Base-by-base conservation (phyloP, 1,140 invertebrate genomes). In the Drosophila guanche region DNA sequence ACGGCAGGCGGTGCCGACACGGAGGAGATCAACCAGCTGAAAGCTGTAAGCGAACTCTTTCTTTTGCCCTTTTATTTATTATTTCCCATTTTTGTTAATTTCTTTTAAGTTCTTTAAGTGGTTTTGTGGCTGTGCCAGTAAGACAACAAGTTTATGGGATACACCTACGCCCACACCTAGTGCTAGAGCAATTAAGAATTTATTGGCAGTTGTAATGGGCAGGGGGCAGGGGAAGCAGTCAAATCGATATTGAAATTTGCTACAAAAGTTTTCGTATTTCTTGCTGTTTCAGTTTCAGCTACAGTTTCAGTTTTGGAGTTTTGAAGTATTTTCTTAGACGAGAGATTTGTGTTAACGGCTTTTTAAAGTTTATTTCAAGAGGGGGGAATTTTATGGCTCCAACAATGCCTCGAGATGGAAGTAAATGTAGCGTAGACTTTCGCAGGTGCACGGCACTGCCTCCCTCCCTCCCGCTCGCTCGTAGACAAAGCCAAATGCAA, bases 11-110 rank as follows among this genome's bases (percentile, higher is more conserved):
- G 46, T 20, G 50, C 60, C 65, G 88, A 89, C 79, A 86, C 77
- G 69, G 90, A 91, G 79, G 90, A 91, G 63, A 71, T 91, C 52
- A 90, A 81, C 91, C 86, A 91, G 89, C 80, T 91, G 43, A 89
- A 90, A 90, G 86, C 91, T 84, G 91, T 91, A 91, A 91, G 91
- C 90, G 71, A 85, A 62, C 50, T 63, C 71, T 71, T 63, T 1
- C 1, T 20, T 20, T 20, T 20, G 16, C 16, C 33, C 1, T 12
- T 37, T 37, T 37, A 5, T 6, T 27, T 27, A 27, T 27, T 27
- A 27, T 27, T 27, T 6, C 5, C 0, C 6, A 47, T 45, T 56
- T 67, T 45, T 40, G 0, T 16, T 59, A 42, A n/a, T 14, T 29
- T 42, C 5, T 3, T 55, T 33, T 14, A 46, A 12, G 52, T 6